phyloP scores from a whole-genome alignment of 2,113 vertebrate genomes.

The Gobiocypris rarus region DNA sequence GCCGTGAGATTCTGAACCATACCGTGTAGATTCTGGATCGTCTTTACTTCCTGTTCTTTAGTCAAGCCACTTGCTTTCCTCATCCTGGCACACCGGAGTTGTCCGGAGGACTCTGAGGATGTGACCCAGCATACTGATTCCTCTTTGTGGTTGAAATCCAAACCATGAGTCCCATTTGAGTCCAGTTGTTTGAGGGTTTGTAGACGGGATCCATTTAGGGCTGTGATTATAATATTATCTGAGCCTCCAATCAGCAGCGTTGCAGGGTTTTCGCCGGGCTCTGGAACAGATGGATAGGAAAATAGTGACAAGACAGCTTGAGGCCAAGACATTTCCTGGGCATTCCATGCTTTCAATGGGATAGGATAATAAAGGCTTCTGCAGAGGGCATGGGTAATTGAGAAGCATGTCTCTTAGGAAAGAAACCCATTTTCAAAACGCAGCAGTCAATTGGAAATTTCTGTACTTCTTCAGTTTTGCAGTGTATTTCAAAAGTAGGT shows the following conservation, averaged over 20 bases:
- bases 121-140: constrained; percentile 90
- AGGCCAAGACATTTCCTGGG: constrained; percentile 10
- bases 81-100: constrained; percentile 83
- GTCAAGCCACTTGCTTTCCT: constrained; percentile 77
- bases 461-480: constrained; percentile 11
- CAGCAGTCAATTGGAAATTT: constrained; percentile 11
- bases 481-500: background rate
- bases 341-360: constrained; percentile 30
- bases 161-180: constrained; percentile 79
- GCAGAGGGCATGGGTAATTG: constrained; percentile 17
- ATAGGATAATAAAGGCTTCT: constrained; percentile 28
- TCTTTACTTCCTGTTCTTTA: constrained; percentile 80
- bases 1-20: constrained; percentile 58
- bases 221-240: constrained; percentile 81
- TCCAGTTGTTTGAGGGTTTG: constrained; percentile 74
- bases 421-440: constrained; percentile 28
- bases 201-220: constrained; percentile 85
- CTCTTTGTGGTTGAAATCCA: constrained; percentile 87
- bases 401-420: constrained; percentile 34
- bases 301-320: constrained; percentile 45
- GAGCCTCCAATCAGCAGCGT: constrained; percentile 83
- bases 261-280: constrained; percentile 84
- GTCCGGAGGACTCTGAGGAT: constrained; percentile 81
- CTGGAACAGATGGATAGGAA: constrained; percentile 67
- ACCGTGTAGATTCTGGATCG: constrained; percentile 87